Evolutionary conservation across 2,888 invertebrate genomes (phyloP).

Genomic region (Trichogramma dendrolimi): DNA sequence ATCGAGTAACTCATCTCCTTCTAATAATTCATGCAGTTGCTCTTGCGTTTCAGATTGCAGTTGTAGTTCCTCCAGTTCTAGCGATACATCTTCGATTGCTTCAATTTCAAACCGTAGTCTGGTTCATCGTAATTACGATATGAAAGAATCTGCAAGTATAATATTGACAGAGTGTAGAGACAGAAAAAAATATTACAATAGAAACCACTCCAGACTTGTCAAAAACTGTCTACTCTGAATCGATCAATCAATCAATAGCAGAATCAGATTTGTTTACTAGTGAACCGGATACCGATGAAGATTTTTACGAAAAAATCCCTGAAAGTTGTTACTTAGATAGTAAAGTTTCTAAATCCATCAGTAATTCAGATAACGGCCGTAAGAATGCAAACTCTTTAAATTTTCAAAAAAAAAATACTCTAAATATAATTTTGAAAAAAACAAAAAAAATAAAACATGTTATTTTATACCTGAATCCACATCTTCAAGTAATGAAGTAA

Average conservation of each 20-base stretch:
- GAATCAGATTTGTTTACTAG: constrained; percentile 84
- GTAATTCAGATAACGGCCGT: too few relatives aligned
- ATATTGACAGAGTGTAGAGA: constrained; percentile 25
- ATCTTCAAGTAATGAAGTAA: too few relatives aligned
- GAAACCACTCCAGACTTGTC: constrained; percentile 41
- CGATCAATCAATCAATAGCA: constrained; percentile 61
- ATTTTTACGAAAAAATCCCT: constrained; percentile 81
- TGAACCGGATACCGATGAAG: constrained; percentile 82
- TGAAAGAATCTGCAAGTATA: background rate
- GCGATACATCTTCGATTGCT: constrained; percentile 45
- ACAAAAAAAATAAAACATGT: too few relatives aligned
- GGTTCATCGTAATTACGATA: too few relatives aligned
- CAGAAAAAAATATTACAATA: constrained; percentile 22
- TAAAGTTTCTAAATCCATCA: too few relatives aligned
- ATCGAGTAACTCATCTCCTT: constrained; percentile 73
- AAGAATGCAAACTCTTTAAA: too few relatives aligned
- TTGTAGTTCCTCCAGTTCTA: constrained; percentile 66
- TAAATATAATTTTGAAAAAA: too few relatives aligned
- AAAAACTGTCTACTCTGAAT: constrained; percentile 47
- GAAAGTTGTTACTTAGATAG: constrained; percentile 48
- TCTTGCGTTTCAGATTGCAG: constrained; percentile 82
- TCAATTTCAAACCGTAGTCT: constrained; percentile 6
- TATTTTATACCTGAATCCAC: too few relatives aligned
- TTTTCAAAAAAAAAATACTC: too few relatives aligned
- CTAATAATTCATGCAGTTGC: constrained; percentile 71